Evolutionary conservation across 2,113 vertebrate genomes (phyloP), one percentile per base, ranked within the genome.

Genomic region (Emydura subglobosa): DNA sequence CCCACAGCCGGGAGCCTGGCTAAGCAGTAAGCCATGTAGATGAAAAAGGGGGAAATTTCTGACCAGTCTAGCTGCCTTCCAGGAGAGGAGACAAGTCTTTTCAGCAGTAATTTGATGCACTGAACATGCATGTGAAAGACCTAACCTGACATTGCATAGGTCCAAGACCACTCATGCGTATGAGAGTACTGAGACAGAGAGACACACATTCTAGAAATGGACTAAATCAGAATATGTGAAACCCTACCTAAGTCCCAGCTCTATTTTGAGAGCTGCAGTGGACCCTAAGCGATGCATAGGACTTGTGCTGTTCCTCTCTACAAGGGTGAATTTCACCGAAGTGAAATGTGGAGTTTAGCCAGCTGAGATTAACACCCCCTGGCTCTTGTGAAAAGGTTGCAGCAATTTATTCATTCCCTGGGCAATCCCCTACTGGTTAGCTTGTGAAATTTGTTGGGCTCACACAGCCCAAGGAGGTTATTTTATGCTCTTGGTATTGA

Each of bases 241-340:
- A 65, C 6, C 13, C 13, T 34, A 13, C 13, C 13, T 13, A 17
- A 65, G 31, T 34, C 29, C 61, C 31, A 65, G 31, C 29, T 31
- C 55, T 59, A 57, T 57, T 25, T 25, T 57, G 55, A 57, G 24
- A 57, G 25, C 55, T 59, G 68, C 49, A 78, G 79, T 39, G n/a
- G n/a, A 21, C 7, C 9, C 6, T 39, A 59, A 2, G 0, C 42
- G 87, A 6, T 72, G n/a, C n/a, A 72, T 19, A 14, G 5, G 13
- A 27, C 0, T 0, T 7, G 55, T 39, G 65, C 10, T 1, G 1
- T 1, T 16, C 4, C 0, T 2, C 55, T 68, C 34, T 34, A 72
- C 68, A 8, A 6, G 65, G 31, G 21, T 6, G 34, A 6, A 7
- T 55, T 1, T 2, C 6, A 59, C 47, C 61, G 6, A 3, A 4